Base-by-base conservation (phyloP, 1,140 invertebrate genomes). In the Drosophila gunungcola region DNA sequence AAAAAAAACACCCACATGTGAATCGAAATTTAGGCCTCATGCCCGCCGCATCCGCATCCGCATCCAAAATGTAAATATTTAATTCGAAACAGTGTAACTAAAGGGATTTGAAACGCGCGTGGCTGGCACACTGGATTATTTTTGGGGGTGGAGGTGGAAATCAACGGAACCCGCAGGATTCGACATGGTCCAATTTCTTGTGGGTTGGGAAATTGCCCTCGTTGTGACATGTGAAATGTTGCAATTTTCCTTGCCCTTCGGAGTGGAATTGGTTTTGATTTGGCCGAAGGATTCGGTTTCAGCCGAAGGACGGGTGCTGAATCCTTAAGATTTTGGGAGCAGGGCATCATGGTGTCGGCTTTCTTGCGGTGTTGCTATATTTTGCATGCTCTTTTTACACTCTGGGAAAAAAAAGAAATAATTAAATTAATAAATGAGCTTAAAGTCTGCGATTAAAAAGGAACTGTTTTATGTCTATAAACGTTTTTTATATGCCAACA, bases 21-120 rank as follows among this genome's bases (percentile, higher is more conserved):
- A 55, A 29, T 42, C n/a, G 34, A 25, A n/a, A 39, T 32, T 34
- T 25, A 54, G 32, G 63, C 34, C 65, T 45, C 48, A 49, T 57
- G 64, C 32, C 58, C 48, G 45, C 58, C 34, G 25, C 55, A 49
- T 51, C 61, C 80, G 63, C 80, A 78, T 49, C 52, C 80, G 67
- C 80, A 84, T 79, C 54, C 79, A 63, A 89, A 89, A 89, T 89
- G 84, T 89, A 89, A 89, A 89, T 89, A 89, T 89, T 89, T 89
- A 89, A 89, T 89, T 89, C 80, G 84, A 89, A 89, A 89, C 80
- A 89, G 68, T 90, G 84, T 89, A 89, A 84, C 84, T 89, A 89
- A 89, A 89, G 84, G 84, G 84, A 89, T 89, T 89, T 84, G 84
- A 84, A 84, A 89, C 84, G 84, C 84, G 84, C 80, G 84, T 89